Conservation (phyloP, 1,140 invertebrate genomes). For the Cyclina sinensis region DNA sequence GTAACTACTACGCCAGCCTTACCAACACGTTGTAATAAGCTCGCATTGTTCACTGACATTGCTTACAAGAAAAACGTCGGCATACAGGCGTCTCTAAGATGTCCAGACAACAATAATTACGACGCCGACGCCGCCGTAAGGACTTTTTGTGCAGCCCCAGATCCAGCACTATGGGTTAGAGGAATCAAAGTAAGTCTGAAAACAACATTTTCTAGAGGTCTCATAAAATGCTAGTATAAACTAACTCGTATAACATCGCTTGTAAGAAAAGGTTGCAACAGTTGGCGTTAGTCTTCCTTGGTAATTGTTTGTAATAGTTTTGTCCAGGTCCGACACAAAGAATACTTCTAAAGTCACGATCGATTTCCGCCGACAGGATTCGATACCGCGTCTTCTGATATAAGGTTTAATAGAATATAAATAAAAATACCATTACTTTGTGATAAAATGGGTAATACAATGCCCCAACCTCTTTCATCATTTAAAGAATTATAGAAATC, state of each 20-base stretch:
- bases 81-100: neutral
- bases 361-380: too few relatives aligned
- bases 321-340: neutral
- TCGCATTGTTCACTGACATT: conserved; percentile 13
- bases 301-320: neutral
- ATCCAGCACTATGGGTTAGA: neutral
- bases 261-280: neutral
- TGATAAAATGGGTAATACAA: too few relatives aligned
- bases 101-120: neutral
- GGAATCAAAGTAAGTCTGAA: conserved; percentile 1
- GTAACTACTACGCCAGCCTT: neutral
- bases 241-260: neutral
- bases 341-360: too few relatives aligned
- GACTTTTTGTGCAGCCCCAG: neutral
- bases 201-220: neutral
- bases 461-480: too few relatives aligned
- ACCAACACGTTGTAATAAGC: conserved; percentile 1
- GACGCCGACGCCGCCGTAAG: neutral
- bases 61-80: conserved; percentile 36
- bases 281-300: neutral
- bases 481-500: too few relatives aligned
- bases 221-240: neutral
- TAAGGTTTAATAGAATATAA: too few relatives aligned
- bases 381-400: too few relatives aligned
- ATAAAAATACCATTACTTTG: too few relatives aligned